Conservation (phyloP, 2,888 invertebrate species). For the Rosalia funebris region DNA sequence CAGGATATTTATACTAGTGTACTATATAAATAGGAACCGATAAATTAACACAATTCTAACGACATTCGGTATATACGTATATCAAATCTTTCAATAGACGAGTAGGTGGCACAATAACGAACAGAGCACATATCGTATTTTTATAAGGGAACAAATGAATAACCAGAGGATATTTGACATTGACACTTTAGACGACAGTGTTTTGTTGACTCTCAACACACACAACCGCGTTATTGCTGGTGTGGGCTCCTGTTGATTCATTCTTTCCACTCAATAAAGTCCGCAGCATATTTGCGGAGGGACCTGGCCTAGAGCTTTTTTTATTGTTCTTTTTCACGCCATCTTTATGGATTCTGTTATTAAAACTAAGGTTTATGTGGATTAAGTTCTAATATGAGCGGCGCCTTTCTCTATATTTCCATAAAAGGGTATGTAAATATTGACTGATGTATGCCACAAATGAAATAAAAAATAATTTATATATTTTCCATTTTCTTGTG, state of each 20-base stretch:
- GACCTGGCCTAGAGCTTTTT: slow-evolving; percentile 32
- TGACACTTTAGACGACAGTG: slow-evolving; percentile 37
- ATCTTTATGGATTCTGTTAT: slow-evolving; percentile 25
- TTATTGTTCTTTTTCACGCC: slow-evolving; percentile 35
- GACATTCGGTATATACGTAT: background rate
- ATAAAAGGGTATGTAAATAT: no score
- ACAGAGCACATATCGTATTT: slow-evolving; percentile 36
- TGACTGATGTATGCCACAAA: no score
- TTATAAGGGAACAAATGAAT: slow-evolving; percentile 49
- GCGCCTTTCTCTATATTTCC: no score
- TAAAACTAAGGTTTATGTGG: slow-evolving; percentile 8
- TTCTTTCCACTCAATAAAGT: slow-evolving; percentile 43
- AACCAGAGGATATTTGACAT: slow-evolving; percentile 44
- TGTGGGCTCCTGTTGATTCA: slow-evolving; percentile 43
- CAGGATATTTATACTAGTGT: no score
- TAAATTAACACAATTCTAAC: background rate
- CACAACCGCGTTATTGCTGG: slow-evolving; percentile 48
- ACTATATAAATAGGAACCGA: no score
- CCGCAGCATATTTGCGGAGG: slow-evolving; percentile 34
- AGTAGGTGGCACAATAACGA: slow-evolving; percentile 17
- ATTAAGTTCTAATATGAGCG: background rate
- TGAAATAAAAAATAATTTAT: no score
- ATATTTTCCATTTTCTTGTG: no score
- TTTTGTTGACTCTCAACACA: slow-evolving; percentile 45
- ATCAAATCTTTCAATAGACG: slow-evolving; percentile 6